phyloP scores from a whole-genome alignment of 2,888 invertebrate species.

The Xestia xanthographa region DNA sequence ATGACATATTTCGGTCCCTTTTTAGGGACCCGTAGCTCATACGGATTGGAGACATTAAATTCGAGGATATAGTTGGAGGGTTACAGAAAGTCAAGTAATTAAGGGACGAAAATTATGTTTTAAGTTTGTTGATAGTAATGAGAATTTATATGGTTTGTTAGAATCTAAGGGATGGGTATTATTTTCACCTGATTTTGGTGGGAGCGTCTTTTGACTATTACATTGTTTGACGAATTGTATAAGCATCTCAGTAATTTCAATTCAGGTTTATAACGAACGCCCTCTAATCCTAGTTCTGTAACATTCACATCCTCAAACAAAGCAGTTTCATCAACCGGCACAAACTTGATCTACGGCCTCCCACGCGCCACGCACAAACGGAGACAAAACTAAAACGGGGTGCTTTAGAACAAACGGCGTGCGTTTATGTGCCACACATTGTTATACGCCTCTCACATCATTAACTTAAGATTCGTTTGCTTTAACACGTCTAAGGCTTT shows the following conservation, averaged over 20 bases:
- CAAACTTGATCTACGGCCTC: constrained; percentile 49
- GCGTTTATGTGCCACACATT: constrained; percentile 59
- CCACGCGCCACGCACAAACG: constrained; percentile 41
- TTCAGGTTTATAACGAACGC: background rate
- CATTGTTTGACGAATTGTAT: background rate
- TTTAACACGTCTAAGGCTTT: constrained; percentile 35
- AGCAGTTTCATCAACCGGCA: constrained; percentile 10
- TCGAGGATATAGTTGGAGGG: constrained; percentile 35
- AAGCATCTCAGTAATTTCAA: background rate
- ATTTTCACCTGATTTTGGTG: constrained; percentile 14
- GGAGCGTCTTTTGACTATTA: background rate
- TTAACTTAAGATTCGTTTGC: constrained; percentile 54
- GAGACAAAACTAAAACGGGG: constrained; percentile 65
- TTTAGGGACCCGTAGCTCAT: constrained; percentile 60
- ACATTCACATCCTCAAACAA: constrained; percentile 17
- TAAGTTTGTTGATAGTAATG: constrained; percentile 55
- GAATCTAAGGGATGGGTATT: constrained; percentile 23
- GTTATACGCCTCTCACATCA: constrained; percentile 50
- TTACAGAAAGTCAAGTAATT: constrained; percentile 49
- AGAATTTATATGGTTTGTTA: constrained; percentile 51
- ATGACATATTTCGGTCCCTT: constrained; percentile 69
- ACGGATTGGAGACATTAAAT: constrained; percentile 66
- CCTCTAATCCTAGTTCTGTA: background rate
- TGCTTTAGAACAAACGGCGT: constrained; percentile 63
- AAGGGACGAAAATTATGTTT: constrained; percentile 49